Evolutionary conservation across 2,113 vertebrate species (phyloP).

Genomic region (Lepus timidus): DNA sequence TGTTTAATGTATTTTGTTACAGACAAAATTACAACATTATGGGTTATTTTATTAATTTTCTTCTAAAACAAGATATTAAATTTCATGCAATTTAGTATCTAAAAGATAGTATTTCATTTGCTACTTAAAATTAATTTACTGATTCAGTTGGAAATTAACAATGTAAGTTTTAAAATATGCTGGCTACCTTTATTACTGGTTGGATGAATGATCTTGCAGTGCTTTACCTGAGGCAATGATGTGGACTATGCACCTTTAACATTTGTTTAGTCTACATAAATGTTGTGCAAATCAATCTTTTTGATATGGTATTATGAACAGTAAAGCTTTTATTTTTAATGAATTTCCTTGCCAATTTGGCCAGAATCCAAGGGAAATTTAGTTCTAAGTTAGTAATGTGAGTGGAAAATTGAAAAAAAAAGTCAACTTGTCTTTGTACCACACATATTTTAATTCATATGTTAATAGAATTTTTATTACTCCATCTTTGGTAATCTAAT

Average conservation of each 20-base stretch:
- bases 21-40: background rate
- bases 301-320: conserved; percentile 79
- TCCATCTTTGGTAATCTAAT: conserved; percentile 50
- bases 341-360: conserved; percentile 74
- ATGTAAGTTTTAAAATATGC: background rate
- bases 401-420: conserved; percentile 61
- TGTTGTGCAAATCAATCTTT: conserved; percentile 84
- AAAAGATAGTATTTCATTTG: background rate
- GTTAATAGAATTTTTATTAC: conserved; percentile 70
- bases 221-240: conserved; percentile 77
- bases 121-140: conserved; percentile 31
- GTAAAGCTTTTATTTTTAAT: conserved; percentile 78
- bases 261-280: conserved; percentile 82
- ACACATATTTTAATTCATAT: background rate
- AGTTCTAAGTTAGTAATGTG: conserved; percentile 68
- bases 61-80: conserved; percentile 10
- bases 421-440: background rate
- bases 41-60: background rate
- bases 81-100: background rate
- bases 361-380: conserved; percentile 66
- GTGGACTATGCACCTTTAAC: conserved; percentile 74
- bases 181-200: conserved; percentile 63
- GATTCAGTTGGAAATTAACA: conserved; percentile 38
- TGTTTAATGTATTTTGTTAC: background rate
- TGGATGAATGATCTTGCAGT: conserved; percentile 65